Conservation (phyloP, 2,888 invertebrate species). For the Hemaris fuciformis region DNA sequence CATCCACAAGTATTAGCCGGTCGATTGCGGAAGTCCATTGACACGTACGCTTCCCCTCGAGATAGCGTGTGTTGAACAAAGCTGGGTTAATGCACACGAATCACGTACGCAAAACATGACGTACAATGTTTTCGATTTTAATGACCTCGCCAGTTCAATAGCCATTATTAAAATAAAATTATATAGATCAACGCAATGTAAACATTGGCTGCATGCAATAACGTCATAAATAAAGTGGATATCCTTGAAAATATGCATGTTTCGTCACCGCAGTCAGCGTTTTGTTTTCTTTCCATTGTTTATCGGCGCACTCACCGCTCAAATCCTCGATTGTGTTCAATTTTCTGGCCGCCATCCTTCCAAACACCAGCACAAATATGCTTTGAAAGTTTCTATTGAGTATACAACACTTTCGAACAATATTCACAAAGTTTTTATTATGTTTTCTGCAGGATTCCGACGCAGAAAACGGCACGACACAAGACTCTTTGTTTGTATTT, state of each 20-base stretch:
- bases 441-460: slow-evolving; percentile 3
- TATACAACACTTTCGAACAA: not conserved
- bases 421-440: not conserved
- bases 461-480: slow-evolving; percentile 5
- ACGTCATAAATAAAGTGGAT: slow-evolving; percentile 1
- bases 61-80: slow-evolving; percentile 18
- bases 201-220: slow-evolving; percentile 1
- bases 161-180: not conserved
- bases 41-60: not conserved
- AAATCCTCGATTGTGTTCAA: slow-evolving; percentile 76
- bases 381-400: slow-evolving; percentile 5
- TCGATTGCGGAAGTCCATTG: slow-evolving; percentile 32
- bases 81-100: slow-evolving; percentile 33
- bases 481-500: slow-evolving; percentile 18
- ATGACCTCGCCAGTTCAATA: slow-evolving; percentile 37
- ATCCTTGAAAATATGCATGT: slow-evolving; percentile 27
- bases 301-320: slow-evolving; percentile 72
- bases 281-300: slow-evolving; percentile 52
- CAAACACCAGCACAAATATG: slow-evolving; percentile 20
- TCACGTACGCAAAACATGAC: slow-evolving; percentile 43
- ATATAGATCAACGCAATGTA: not conserved
- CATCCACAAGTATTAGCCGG: slow-evolving; percentile 43
- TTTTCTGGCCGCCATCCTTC: slow-evolving; percentile 70
- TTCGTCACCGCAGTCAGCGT: slow-evolving; percentile 41
- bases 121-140: slow-evolving; percentile 35